Percentiles rank a stretch among this genome's conserved stretches.
These are phyloP conservation scores for Cygnus atratus DNA, from an alignment of 2,113 vertebrate genomes.

Conservation along the genomic window DNA sequence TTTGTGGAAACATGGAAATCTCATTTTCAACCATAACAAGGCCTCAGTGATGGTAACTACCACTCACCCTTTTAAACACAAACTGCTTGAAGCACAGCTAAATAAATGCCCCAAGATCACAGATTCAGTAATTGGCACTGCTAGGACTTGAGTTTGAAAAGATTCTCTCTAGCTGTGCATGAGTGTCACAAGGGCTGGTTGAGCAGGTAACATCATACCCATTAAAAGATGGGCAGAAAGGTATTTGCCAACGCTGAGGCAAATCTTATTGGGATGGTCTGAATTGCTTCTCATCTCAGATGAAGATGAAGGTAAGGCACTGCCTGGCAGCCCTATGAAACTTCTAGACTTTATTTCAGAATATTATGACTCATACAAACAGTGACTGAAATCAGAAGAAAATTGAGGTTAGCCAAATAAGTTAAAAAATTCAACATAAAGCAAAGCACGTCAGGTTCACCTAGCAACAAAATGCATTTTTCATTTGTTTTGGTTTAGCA, in stretches of 20 bases:
- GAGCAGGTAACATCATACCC: background rate
- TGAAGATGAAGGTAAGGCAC: background rate
- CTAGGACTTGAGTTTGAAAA: background rate
- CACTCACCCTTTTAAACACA: background rate
- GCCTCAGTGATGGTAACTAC: background rate
- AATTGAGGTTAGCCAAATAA: background rate
- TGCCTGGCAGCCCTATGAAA: background rate
- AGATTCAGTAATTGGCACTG: background rate
- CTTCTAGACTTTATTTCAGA: background rate
- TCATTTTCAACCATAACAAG: background rate
- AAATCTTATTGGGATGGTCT: background rate
- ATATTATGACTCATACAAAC: background rate
- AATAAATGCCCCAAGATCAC: background rate
- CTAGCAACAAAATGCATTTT: background rate
- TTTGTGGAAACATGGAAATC: background rate
- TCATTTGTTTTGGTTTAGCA: background rate
- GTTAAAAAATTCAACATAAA: background rate
- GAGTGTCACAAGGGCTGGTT: background rate
- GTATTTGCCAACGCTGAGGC: background rate
- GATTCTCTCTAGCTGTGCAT: background rate
- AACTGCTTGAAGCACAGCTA: background rate
- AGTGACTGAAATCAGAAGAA: background rate
- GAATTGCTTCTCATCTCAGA: background rate
- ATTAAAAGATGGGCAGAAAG: background rate
- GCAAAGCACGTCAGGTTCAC: background rate